A percentile compares a stretch with the other conserved stretches of the same genome.
These are phyloP conservation scores for Pseudachorutes palmiensis DNA, from an alignment of 1,140 invertebrate genomes.

Conservation along the genomic window DNA sequence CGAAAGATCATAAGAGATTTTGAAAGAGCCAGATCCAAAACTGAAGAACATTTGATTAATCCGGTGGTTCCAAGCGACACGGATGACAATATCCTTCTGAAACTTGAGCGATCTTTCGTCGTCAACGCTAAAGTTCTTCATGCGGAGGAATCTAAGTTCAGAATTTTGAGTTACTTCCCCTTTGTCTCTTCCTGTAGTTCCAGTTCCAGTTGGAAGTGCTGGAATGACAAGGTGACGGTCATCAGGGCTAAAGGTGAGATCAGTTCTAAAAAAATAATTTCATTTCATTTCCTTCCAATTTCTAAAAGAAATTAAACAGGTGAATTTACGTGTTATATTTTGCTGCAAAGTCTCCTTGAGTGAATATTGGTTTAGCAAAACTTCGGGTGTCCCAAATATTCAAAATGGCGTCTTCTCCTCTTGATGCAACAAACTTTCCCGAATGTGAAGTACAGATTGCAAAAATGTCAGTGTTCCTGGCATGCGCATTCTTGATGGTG, in stretches of 20 bases:
- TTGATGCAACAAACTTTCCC: conserved; percentile 65
- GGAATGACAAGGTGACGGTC: conserved; percentile 47
- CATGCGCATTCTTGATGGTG: conserved; percentile 62
- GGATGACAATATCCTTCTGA: conserved; percentile 55
- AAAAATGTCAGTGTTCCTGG: conserved; percentile 69
- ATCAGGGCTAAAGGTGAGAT: conserved; percentile 89
- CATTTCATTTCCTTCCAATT: background rate
- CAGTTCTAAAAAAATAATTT: conserved; percentile 57
- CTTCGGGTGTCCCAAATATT: conserved; percentile 90
- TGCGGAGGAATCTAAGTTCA: conserved; percentile 23
- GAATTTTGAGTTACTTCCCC: conserved; percentile 34
- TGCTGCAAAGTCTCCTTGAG: conserved; percentile 63
- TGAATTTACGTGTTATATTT: conserved; percentile 60
- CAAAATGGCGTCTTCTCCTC: conserved; percentile 84
- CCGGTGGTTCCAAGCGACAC: conserved; percentile 90
- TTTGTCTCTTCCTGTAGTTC: conserved; percentile 24
- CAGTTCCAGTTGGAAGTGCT: conserved; percentile 25
- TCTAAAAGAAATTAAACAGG: conserved; percentile 13
- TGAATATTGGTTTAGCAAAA: conserved; percentile 68
- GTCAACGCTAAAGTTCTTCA: conserved; percentile 16
- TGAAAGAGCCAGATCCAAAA: conserved; percentile 81
- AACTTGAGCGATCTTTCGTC: conserved; percentile 20
- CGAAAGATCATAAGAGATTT: conserved; percentile 82
- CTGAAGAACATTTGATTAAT: conserved; percentile 93
- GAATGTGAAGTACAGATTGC: conserved; percentile 82